Conservation (phyloP, 2,113 vertebrate genomes). For the Myrmecophaga tridactyla region DNA sequence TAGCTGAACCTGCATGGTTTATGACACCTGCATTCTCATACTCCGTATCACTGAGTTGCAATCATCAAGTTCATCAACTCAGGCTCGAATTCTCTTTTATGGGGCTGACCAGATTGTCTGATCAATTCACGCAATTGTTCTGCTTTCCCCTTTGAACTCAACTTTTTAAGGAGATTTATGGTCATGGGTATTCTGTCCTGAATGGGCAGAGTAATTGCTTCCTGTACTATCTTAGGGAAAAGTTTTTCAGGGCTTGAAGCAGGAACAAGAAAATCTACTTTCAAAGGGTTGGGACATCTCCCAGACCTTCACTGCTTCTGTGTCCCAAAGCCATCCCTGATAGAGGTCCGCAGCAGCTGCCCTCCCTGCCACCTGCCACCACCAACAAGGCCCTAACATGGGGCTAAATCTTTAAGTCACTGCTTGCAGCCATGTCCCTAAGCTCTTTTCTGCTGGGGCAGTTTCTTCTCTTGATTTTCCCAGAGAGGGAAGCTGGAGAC, state of each 20-base stretch:
- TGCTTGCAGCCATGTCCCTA: slow-evolving; percentile 8
- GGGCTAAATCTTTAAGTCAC: slow-evolving; percentile 42
- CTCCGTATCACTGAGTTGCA: not conserved
- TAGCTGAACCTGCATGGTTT: not conserved
- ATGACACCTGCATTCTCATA: not conserved
- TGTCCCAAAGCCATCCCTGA: not conserved
- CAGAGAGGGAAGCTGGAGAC: slow-evolving; percentile 30
- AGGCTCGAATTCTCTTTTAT: not conserved
- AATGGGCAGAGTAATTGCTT: not conserved
- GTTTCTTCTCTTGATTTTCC: slow-evolving; percentile 44
- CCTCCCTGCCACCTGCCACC: not conserved
- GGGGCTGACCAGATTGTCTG: not conserved
- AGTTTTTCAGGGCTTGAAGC: not conserved
- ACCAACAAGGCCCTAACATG: not conserved
- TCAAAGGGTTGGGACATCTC: not conserved
- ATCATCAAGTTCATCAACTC: not conserved
- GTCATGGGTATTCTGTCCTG: too few relatives aligned
- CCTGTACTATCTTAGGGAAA: fast-evolving
- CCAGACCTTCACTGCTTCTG: not conserved
- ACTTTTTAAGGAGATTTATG: not conserved
- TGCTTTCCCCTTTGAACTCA: not conserved
- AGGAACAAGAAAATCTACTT: not conserved
- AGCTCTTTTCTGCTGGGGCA: not conserved
- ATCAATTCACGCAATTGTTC: not conserved
- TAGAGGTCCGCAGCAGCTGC: not conserved